Conservation (phyloP, 1,140 invertebrate genomes). For the Conus ventricosus region DNA sequence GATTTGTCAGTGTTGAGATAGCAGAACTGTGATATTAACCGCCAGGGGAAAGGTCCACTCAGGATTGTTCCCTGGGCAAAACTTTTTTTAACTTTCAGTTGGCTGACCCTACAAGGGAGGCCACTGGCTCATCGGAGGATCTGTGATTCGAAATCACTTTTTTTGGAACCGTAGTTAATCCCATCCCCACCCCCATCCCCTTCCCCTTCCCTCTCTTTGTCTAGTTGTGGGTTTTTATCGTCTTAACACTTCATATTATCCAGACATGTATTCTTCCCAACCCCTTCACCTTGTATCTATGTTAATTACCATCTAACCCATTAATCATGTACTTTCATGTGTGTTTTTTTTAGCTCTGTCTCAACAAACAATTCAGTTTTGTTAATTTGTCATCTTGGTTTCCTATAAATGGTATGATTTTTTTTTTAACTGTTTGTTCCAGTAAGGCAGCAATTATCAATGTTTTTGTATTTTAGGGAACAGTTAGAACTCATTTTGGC, state of each 20-base stretch:
- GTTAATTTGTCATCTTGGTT: too few species aligned
- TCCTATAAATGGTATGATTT: background rate
- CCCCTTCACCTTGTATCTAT: too few species aligned
- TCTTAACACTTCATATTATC: background rate
- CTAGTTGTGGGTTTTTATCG: background rate
- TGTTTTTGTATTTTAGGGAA: background rate
- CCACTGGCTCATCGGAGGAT: conserved; percentile 38
- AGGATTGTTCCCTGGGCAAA: background rate
- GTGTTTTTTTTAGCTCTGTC: background rate
- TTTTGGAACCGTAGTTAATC: conserved; percentile 11
- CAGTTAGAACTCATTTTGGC: background rate
- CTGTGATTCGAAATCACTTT: conserved; percentile 36
- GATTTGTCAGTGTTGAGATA: conserved; percentile 19
- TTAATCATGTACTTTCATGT: background rate
- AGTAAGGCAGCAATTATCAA: background rate
- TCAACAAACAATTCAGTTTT: too few species aligned
- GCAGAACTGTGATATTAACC: conserved; percentile 33
- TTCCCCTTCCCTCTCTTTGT: background rate
- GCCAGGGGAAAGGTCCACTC: background rate
- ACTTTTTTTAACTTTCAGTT: conserved; percentile 16
- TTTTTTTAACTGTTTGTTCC: background rate
- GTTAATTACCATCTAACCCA: background rate
- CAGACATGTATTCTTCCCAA: background rate
- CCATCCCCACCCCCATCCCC: background rate
- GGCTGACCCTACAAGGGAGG: background rate